phyloP scores from a whole-genome alignment of 2,797 vertebrate genomes.

The Clarias platycephalus region DNA sequence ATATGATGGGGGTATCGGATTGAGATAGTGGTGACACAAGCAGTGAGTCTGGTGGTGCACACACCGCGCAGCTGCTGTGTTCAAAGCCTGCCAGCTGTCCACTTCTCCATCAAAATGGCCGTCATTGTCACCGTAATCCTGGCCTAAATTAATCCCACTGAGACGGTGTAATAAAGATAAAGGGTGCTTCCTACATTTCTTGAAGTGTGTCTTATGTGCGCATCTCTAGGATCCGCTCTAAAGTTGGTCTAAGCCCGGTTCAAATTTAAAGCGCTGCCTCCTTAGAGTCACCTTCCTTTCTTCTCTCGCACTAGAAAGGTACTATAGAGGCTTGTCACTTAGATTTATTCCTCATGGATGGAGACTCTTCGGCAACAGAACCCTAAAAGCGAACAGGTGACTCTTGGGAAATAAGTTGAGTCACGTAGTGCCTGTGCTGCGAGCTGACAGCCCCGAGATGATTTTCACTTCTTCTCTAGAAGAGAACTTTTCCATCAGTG shows the following conservation, averaged over 20 bases:
- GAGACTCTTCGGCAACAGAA: conserved; percentile 24
- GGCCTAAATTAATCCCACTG: neutral
- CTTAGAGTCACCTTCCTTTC: neutral
- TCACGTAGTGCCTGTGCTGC: conserved; percentile 31
- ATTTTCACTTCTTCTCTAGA: conserved; percentile 48
- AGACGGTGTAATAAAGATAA: neutral
- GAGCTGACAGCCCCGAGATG: conserved; percentile 48
- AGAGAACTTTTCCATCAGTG: conserved; percentile 39
- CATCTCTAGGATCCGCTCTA: neutral
- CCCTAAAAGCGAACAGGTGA: conserved; percentile 45
- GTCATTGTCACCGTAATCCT: neutral
- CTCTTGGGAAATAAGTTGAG: conserved; percentile 51
- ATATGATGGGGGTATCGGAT: conserved; percentile 30
- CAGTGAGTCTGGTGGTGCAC: conserved; percentile 26
- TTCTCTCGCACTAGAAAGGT: neutral
- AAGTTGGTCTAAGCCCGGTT: neutral
- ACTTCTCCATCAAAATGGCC: conserved; percentile 18
- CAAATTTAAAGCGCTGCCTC: neutral
- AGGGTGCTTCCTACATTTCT: neutral
- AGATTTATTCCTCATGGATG: conserved; percentile 26
- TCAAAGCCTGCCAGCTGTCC: conserved; percentile 35
- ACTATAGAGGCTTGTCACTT: conserved; percentile 33
- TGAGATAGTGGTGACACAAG: conserved; percentile 36
- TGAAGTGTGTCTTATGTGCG: neutral
- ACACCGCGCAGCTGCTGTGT: conserved; percentile 33